Conservation (phyloP, 2,888 invertebrate genomes). For the Taenaris catops region DNA sequence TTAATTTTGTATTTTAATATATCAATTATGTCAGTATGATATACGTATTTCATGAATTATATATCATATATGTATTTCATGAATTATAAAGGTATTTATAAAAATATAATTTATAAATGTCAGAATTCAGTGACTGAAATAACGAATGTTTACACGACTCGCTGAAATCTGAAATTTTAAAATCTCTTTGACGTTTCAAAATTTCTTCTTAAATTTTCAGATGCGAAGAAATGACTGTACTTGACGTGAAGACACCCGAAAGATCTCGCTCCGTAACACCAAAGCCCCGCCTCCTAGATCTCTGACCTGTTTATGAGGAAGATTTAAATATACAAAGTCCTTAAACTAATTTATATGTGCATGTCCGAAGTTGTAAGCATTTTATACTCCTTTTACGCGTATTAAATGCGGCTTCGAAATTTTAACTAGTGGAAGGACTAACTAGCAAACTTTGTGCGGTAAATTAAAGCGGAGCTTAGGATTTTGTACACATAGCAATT, state of each 20-base stretch:
- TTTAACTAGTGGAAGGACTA: conserved; percentile 34
- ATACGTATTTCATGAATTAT: too few species aligned
- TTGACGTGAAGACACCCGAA: conserved; percentile 51
- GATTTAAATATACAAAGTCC: background rate
- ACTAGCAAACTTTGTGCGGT: conserved; percentile 34
- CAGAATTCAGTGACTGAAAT: too few species aligned
- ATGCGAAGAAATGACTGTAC: conserved; percentile 68
- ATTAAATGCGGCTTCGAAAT: conserved; percentile 25
- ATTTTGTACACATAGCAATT: conserved; percentile 7
- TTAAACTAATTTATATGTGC: background rate
- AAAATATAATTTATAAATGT: too few species aligned
- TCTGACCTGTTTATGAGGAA: conserved; percentile 34
- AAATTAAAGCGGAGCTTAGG: conserved; percentile 8
- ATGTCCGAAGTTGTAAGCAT: background rate
- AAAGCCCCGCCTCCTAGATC: conserved; percentile 58
- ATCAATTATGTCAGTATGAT: too few species aligned
- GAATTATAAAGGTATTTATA: too few species aligned
- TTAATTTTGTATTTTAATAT: too few species aligned
- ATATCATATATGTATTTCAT: too few species aligned
- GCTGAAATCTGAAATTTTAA: too few species aligned
- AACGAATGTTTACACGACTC: too few species aligned
- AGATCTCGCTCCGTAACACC: conserved; percentile 57
- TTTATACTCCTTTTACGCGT: conserved; percentile 4
- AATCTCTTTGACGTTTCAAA: background rate
- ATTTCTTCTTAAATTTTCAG: conserved; percentile 40